Evolutionary conservation across 92 coral and sea anemone genomes (phyloP).

Genomic region (Pocillopora meandrina): DNA sequence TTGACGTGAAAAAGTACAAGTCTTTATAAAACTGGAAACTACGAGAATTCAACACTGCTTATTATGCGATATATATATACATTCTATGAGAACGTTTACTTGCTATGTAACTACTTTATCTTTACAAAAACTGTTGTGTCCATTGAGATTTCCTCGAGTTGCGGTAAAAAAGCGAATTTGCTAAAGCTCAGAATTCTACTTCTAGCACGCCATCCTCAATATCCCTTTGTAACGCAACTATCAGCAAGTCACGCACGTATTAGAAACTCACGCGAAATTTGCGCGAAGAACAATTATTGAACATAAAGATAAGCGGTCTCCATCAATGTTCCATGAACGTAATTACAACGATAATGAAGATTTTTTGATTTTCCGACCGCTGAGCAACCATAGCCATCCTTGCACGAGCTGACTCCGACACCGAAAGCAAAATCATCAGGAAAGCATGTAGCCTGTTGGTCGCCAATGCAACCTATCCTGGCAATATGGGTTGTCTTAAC

Average conservation of each 20-base stretch:
- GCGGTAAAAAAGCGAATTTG: background rate
- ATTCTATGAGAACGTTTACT: background rate
- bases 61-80: background rate
- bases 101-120: background rate
- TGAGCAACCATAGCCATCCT: constrained; percentile 86
- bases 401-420: constrained; percentile 91
- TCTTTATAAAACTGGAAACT: background rate
- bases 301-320: constrained; percentile 82
- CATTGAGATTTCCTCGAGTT: background rate
- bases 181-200: too few relatives aligned
- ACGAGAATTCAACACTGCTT: background rate
- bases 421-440: constrained; percentile 93
- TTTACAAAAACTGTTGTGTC: background rate
- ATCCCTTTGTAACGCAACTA: too few relatives aligned
- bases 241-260: too few relatives aligned
- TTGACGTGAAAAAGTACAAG: background rate
- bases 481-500: constrained; percentile 81
- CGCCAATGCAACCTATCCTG: constrained; percentile 90
- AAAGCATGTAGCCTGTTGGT: constrained; percentile 79
- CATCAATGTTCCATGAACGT: constrained; percentile 86
- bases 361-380: constrained; percentile 84
- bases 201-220: too few relatives aligned
- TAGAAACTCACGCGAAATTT: too few relatives aligned
- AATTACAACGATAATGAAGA: constrained; percentile 89
- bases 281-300: constrained; percentile 17